phyloP scores from a whole-genome alignment of 2,888 invertebrate species.

The Sacculina carcini region DNA sequence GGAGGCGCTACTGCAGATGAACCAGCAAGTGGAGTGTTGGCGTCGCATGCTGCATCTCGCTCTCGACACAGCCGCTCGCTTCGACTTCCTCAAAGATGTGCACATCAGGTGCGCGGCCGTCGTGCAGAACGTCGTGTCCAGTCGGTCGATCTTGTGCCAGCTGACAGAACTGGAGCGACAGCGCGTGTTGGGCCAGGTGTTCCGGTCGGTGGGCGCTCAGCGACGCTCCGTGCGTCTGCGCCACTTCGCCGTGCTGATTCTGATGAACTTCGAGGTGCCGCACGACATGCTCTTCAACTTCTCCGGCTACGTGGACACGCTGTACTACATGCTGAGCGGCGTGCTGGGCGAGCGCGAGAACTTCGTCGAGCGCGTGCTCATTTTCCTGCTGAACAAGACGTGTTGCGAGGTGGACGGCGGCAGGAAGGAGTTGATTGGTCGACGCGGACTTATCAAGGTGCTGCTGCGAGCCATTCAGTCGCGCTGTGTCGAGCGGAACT shows the following conservation, averaged over 20 bases:
- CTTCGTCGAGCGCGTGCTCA: conserved; percentile 78
- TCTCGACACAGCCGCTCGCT: background rate
- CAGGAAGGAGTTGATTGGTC: conserved; percentile 72
- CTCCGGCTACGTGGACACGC: background rate
- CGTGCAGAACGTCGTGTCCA: background rate
- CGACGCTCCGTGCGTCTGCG: background rate
- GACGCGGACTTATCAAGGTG: conserved; percentile 30
- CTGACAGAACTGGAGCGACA: background rate
- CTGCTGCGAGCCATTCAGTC: background rate
- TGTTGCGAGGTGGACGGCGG: conserved; percentile 87
- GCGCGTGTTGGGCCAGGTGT: background rate
- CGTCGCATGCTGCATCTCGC: background rate
- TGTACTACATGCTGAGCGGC: background rate
- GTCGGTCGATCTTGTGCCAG: background rate
- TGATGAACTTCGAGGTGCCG: conserved; percentile 1
- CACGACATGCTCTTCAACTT: background rate
- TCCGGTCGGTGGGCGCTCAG: background rate
- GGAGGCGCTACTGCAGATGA: conserved; percentile 1
- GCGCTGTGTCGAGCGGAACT: conserved; percentile 18
- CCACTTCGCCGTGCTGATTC: background rate
- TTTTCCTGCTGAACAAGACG: conserved; percentile 75
- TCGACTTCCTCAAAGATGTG: background rate
- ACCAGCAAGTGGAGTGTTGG: background rate
- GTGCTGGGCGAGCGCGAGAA: conserved; percentile 39
- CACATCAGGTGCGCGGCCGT: background rate